A percentile compares a stretch with the other conserved stretches of the same genome.
These are phyloP conservation scores for Merodon equestris DNA, from an alignment of 2,888 invertebrate genomes.

Conservation along the genomic window DNA sequence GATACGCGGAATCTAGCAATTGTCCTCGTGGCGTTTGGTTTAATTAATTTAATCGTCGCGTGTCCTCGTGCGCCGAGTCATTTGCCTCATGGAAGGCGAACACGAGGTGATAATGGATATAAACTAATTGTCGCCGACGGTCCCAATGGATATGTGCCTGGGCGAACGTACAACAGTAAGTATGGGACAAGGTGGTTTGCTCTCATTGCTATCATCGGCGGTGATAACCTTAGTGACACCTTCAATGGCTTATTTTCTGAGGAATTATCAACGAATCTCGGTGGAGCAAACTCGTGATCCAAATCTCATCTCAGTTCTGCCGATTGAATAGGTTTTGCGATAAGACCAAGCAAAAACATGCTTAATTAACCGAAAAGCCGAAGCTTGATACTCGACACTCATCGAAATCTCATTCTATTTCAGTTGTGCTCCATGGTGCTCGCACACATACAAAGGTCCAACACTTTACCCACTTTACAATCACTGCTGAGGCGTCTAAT, in stretches of 20 bases:
- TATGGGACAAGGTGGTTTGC: slow-evolving; percentile 45
- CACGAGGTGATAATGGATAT: slow-evolving; percentile 92
- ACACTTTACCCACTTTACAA: slow-evolving; percentile 89
- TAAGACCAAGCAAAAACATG: too few species aligned
- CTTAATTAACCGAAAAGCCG: too few species aligned
- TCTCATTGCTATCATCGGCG: neutral
- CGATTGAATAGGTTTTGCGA: too few species aligned
- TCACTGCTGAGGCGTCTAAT: slow-evolving; percentile 83
- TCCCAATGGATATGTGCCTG: slow-evolving; percentile 89
- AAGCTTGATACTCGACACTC: too few species aligned
- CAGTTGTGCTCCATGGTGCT: slow-evolving; percentile 85
- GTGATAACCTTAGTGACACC: neutral
- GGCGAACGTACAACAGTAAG: slow-evolving; percentile 88
- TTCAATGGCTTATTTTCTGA: too few species aligned
- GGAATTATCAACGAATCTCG: too few species aligned
- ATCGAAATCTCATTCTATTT: slow-evolving; percentile 35
- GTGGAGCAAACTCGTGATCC: too few species aligned
- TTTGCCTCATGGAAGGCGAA: slow-evolving; percentile 79
- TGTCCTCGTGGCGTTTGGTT: slow-evolving; percentile 70
- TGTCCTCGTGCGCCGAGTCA: slow-evolving; percentile 77
- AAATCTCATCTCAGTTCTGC: slow-evolving; percentile 80
- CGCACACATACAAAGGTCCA: slow-evolving; percentile 84
- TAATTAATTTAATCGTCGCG: slow-evolving; percentile 74
- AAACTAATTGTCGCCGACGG: slow-evolving; percentile 89
- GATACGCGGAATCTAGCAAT: slow-evolving; percentile 55